phyloP scores from a whole-genome alignment of 1,140 invertebrate genomes.

The Helicorthomorpha holstii region DNA sequence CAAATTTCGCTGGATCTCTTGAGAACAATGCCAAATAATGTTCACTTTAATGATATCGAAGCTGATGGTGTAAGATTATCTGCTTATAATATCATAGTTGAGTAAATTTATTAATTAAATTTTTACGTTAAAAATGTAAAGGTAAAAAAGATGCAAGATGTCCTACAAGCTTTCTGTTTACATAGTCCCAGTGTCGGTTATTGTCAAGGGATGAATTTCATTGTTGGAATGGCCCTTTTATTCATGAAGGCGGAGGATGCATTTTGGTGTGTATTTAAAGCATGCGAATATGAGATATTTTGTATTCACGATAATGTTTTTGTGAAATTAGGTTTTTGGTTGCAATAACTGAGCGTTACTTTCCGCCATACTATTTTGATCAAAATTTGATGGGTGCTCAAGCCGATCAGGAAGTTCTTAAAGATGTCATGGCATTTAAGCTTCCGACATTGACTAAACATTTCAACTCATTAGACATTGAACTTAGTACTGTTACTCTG shows the following conservation, averaged over 20 bases:
- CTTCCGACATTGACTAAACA: constrained; percentile 27
- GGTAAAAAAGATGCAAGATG: constrained; percentile 30
- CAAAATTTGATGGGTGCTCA: constrained; percentile 33
- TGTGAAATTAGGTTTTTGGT: constrained; percentile 30
- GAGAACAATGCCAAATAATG: constrained; percentile 33
- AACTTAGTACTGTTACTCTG: constrained; percentile 33
- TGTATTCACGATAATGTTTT: too few species aligned
- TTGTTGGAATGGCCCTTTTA: constrained; percentile 31
- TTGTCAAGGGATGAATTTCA: constrained; percentile 38
- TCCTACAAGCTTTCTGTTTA: constrained; percentile 33
- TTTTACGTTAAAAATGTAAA: too few species aligned
- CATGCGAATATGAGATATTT: too few species aligned
- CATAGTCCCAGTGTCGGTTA: constrained; percentile 32
- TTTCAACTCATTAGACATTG: constrained; percentile 30
- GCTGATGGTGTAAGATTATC: constrained; percentile 3
- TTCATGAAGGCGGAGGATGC: constrained; percentile 34
- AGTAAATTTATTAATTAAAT: too few species aligned
- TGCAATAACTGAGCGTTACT: constrained; percentile 33
- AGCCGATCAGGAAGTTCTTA: constrained; percentile 31
- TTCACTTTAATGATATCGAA: constrained; percentile 25
- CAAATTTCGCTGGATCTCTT: constrained; percentile 33
- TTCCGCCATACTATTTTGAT: constrained; percentile 32
- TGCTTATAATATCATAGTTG: background rate
- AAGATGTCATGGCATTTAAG: constrained; percentile 28
- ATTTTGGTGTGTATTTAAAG: constrained; percentile 26